phyloP scores from a whole-genome alignment of 2,113 vertebrate genomes.

The Vulpes lagopus region DNA sequence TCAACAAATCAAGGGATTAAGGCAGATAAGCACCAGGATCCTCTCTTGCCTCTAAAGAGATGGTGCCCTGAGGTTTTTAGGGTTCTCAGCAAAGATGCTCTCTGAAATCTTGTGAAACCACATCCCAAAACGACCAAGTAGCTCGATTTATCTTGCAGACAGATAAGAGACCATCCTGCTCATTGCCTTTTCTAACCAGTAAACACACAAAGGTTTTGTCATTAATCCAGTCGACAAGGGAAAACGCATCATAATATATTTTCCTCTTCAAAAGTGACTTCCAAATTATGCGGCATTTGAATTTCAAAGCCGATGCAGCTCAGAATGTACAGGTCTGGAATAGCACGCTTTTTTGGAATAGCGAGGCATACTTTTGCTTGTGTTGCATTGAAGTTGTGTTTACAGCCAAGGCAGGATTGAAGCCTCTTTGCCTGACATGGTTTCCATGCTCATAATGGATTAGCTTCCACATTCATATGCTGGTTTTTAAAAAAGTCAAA shows the following conservation, averaged over 20 bases:
- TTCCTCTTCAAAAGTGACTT: slow-evolving; percentile 57
- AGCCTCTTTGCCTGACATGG: not conserved
- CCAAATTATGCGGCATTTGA: slow-evolving; percentile 67
- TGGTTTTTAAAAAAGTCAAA: slow-evolving; percentile 39
- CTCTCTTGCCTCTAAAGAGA: slow-evolving; percentile 2
- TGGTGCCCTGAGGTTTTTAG: not conserved
- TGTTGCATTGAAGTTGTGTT: not conserved
- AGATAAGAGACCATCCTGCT: slow-evolving; percentile 22
- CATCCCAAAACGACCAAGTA: not conserved
- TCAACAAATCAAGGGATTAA: slow-evolving; percentile 13
- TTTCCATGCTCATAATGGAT: not conserved
- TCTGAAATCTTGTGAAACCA: slow-evolving; percentile 37
- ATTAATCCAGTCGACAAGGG: not conserved
- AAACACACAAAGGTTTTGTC: slow-evolving; percentile 51
- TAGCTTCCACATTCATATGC: not conserved
- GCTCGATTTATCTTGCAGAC: slow-evolving; percentile 60
- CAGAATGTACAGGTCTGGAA: slow-evolving; percentile 11
- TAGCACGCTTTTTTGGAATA: slow-evolving; percentile 1
- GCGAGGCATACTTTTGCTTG: not conserved
- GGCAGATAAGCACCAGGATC: not conserved
- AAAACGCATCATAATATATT: slow-evolving; percentile 14
- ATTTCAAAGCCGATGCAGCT: slow-evolving; percentile 69
- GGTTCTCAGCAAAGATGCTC: not conserved
- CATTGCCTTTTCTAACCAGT: not conserved
- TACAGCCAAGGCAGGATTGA: not conserved